Evolutionary conservation across 2,113 vertebrate species (phyloP).

Genomic region (Otolemur garnettii): DNA sequence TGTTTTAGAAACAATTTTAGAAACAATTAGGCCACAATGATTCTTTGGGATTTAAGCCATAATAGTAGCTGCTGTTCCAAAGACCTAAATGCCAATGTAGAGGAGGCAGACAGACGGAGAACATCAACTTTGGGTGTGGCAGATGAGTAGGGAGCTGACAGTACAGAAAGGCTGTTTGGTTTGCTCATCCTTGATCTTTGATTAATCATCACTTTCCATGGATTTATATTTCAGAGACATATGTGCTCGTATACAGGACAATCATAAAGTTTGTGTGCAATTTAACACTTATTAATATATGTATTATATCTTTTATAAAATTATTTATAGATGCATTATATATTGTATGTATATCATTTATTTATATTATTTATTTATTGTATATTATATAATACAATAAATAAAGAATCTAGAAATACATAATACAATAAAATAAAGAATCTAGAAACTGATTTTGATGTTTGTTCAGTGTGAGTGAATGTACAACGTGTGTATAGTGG

Average conservation of each 20-base stretch:
- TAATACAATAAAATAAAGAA: no score
- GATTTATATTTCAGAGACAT: no score
- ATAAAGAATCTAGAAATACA: no score
- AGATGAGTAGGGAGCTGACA: not conserved
- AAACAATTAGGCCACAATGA: not conserved
- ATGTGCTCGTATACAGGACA: not conserved
- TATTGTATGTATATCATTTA: no score
- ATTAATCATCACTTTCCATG: not conserved
- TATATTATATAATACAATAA: no score
- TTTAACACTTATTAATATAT: no score
- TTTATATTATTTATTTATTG: not conserved
- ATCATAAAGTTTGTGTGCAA: no score
- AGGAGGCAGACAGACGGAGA: not conserved
- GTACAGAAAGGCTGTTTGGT: not conserved
- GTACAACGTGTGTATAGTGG: no score
- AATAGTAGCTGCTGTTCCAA: not conserved
- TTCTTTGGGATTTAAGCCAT: not conserved
- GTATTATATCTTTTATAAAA: no score
- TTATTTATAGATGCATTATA: no score
- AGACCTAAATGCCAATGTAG: not conserved
- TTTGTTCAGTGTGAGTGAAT: no score
- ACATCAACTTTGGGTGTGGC: not conserved
- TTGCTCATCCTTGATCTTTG: not conserved
- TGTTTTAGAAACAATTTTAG: not conserved
- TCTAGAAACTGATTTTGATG: no score